Base-by-base conservation (phyloP, 2,888 invertebrate genomes). In the Hoplodrina ambigua region DNA sequence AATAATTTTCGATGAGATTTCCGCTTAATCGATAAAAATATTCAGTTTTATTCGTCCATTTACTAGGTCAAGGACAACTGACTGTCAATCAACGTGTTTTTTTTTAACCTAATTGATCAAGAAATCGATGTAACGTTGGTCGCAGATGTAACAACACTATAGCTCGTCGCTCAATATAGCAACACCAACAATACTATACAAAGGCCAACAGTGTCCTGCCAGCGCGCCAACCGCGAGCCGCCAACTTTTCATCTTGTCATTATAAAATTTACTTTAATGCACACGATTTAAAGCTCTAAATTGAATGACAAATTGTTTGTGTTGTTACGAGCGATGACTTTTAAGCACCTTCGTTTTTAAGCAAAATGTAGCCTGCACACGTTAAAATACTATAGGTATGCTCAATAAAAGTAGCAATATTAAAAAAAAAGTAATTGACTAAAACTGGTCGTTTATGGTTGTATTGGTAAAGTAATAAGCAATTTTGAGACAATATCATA, bases 401-500 rank as follows among this genome's bases (percentile, higher is more conserved):
- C 80, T 77, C 77, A 77, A 65, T 58, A 49, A 71, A 77, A n/a
- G 49, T 75, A 66, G 75, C 73, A 72, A 75, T 75, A 63, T 63
- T 15, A 52, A 57, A 60, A 49, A 57, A n/a, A 41, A 49, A 10
- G 0, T 8, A 37, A 6, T 70, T 80, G 70, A 68, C 58, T 67
- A 33, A 50, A 65, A 57, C 70, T 81, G 82, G 77, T 75, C 67
- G 68, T 80, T 70, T 59, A 60, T 69, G 59, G 58, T 80, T 80
- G 72, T 82, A 70, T 72, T 72, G 50, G 58, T 63, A 60, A 79
- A 77, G 72, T 80, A 54, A 83, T 83, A 84, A 83, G 84, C 83
- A 83, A 83, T 84, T 79, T 84, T 75, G 72, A 54, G 79, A 84
- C 82, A 78, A 80, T 78, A 75, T 69, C 69, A 50, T 75, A 59